Percentiles rank a stretch among this genome's conserved stretches.
Evolutionary conservation across 2,113 vertebrate species (phyloP).

Genomic region (Ascaphus truei): DNA sequence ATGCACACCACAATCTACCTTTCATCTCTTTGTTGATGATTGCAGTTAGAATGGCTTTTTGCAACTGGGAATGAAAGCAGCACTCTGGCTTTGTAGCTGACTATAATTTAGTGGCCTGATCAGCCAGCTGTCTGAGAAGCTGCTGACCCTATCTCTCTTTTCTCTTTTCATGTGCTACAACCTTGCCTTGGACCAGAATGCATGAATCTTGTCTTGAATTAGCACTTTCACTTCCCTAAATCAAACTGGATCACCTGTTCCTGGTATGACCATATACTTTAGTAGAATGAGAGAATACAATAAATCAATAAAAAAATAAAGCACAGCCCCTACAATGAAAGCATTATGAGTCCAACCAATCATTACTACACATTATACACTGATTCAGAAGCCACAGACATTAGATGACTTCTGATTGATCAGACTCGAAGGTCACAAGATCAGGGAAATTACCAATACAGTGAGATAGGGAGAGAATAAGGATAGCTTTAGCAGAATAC

Average conservation of each 20-base stretch:
- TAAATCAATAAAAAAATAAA: neutral
- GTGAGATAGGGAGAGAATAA: neutral
- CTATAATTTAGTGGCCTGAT: slow-evolving; percentile 16
- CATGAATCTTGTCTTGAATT: slow-evolving; percentile 1
- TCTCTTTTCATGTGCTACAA: neutral
- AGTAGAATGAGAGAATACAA: neutral
- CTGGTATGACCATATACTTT: neutral
- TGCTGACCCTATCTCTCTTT: slow-evolving; percentile 3
- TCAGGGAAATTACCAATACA: neutral
- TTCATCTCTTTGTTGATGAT: neutral
- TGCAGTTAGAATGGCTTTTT: neutral
- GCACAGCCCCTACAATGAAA: neutral
- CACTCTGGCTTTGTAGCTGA: neutral
- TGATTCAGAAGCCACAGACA: neutral
- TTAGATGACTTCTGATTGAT: neutral
- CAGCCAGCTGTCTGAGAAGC: neutral
- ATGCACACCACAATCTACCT: neutral
- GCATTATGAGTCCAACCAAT: neutral
- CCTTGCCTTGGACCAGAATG: neutral
- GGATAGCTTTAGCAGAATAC: neutral
- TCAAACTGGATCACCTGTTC: neutral
- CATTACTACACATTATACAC: slow-evolving; percentile 4
- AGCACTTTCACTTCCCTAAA: neutral
- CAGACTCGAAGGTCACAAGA: neutral
- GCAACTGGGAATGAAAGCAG: neutral